Percentiles rank a stretch among this genome's conserved stretches.
Conservation (phyloP, 1,140 invertebrate genomes). For the Phthorimaea operculella region DNA sequence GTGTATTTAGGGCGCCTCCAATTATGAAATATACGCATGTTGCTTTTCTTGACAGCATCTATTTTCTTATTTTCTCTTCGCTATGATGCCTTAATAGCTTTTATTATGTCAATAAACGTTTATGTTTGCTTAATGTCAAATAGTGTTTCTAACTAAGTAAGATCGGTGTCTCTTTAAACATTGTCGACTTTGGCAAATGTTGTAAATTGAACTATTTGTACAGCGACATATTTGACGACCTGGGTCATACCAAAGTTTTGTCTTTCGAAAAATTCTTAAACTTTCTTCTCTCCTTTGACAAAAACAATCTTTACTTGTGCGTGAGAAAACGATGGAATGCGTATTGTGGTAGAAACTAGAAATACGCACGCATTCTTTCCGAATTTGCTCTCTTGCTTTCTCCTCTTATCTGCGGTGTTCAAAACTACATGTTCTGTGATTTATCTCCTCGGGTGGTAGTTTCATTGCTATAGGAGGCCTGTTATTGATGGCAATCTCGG, state of each 20-base stretch:
- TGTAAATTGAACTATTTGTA: no score
- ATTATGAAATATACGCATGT: not conserved
- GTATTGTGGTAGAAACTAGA: no score
- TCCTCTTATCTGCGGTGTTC: conserved; percentile 26
- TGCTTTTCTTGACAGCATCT: not conserved
- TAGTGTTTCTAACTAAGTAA: not conserved
- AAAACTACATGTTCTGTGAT: conserved; percentile 15
- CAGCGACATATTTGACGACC: no score
- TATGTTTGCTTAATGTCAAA: not conserved
- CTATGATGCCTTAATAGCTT: not conserved
- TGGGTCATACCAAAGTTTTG: not conserved
- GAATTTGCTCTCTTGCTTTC: conserved; percentile 17
- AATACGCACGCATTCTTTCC: not conserved
- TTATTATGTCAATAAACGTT: not conserved
- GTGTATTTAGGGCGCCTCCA: conserved; percentile 1
- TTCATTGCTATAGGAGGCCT: conserved; percentile 16
- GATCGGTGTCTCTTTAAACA: not conserved
- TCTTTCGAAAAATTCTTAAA: not conserved
- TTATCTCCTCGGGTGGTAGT: conserved; percentile 22
- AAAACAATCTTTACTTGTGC: not conserved
- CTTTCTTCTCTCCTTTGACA: not conserved
- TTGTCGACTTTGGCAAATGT: not conserved
- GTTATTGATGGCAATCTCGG: conserved; percentile 37
- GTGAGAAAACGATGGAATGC: not conserved
- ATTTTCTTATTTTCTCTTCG: conserved; percentile 5